Percentiles rank a stretch among this genome's conserved stretches.
These are phyloP conservation scores for Euthynnus affinis DNA, from an alignment of 2,797 vertebrate species.

Conservation along the genomic window DNA sequence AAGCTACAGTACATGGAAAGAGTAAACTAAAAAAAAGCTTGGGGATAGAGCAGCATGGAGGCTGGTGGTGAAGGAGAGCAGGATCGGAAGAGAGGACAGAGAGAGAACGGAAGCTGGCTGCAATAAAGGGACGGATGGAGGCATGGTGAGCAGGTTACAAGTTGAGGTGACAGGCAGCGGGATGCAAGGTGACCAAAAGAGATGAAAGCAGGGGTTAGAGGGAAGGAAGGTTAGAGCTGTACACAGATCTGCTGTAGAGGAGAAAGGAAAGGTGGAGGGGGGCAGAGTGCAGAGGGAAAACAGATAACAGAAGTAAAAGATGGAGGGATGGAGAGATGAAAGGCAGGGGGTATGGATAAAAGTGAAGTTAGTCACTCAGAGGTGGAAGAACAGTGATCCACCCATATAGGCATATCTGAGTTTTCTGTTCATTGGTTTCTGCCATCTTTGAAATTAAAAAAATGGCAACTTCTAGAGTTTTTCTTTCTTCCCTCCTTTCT, in stretches of 20 bases:
- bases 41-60: slow-evolving; percentile 19
- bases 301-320: slow-evolving; percentile 34
- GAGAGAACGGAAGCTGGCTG: slow-evolving; percentile 55
- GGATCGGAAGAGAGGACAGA: slow-evolving; percentile 40
- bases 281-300: slow-evolving; percentile 27
- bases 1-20: slow-evolving; percentile 32
- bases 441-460: not conserved
- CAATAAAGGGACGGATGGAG: slow-evolving; percentile 53
- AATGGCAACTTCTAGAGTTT: not conserved
- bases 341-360: not conserved
- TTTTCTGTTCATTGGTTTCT: not conserved
- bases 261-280: slow-evolving; percentile 27
- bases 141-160: slow-evolving; percentile 64
- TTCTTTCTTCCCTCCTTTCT: not conserved
- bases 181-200: slow-evolving; percentile 64
- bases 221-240: slow-evolving; percentile 44
- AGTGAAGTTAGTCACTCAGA: slow-evolving; percentile 16
- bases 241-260: slow-evolving; percentile 40
- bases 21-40: slow-evolving; percentile 21
- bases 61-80: slow-evolving; percentile 37
- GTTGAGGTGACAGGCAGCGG: slow-evolving; percentile 70
- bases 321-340: slow-evolving; percentile 35
- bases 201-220: slow-evolving; percentile 58
- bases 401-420: not conserved
- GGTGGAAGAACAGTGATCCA: not conserved